Evolutionary conservation across 2,888 invertebrate species (phyloP).

Genomic region (Homarus gammarus): DNA sequence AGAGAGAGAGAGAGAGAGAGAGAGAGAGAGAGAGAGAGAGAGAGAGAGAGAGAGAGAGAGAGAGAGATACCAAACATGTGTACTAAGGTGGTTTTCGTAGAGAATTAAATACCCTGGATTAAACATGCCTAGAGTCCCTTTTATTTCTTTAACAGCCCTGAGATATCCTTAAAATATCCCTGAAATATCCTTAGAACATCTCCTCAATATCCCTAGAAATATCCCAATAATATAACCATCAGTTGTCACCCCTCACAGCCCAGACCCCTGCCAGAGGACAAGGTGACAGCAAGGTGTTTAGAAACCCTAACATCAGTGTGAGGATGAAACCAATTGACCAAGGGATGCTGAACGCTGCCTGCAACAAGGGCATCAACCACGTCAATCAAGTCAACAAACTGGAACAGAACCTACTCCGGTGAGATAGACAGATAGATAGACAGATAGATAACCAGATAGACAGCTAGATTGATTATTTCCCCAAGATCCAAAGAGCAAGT

Average conservation of each 20-base stretch:
- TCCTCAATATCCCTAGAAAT: not conserved
- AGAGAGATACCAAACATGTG: not conserved
- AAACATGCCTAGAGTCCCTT: not conserved
- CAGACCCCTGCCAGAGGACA: not conserved
- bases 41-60: no score
- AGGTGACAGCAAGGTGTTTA: constrained; percentile 6
- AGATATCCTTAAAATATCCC: not conserved
- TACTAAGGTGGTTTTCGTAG: no score
- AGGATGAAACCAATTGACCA: not conserved
- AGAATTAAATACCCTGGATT: not conserved
- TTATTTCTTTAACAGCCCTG: not conserved
- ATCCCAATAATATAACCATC: not conserved
- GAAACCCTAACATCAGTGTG: not conserved
- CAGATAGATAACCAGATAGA: no score
- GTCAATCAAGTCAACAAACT: not conserved
- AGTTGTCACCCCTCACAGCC: not conserved
- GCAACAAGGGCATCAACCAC: constrained; percentile 3
- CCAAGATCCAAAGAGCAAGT: not conserved
- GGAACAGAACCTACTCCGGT: constrained; percentile 20
- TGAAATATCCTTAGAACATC: not conserved
- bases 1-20: no score
- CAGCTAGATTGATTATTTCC: not conserved
- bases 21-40: no score
- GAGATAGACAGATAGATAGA: not conserved
- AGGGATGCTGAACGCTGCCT: not conserved